These are phyloP conservation scores for Spisula subtruncata DNA, from an alignment of 2,888 invertebrate species.

Conservation along the genomic window DNA sequence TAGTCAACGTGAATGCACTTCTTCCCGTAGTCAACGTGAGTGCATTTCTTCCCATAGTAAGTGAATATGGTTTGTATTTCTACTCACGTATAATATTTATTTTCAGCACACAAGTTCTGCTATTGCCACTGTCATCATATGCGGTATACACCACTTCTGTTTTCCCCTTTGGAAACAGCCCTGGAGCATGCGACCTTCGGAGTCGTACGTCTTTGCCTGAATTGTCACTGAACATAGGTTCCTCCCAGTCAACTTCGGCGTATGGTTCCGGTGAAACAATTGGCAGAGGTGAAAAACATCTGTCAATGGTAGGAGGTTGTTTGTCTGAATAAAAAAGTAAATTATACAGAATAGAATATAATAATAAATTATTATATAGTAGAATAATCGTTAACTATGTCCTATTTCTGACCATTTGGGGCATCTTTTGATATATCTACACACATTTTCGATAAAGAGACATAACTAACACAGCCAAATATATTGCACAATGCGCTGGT, in stretches of 20 bases:
- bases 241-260: conserved; percentile 89
- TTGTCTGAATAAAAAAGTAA: conserved; percentile 89
- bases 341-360: too few relatives aligned
- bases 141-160: conserved; percentile 90
- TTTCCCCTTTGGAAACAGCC: conserved; percentile 89
- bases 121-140: conserved; percentile 90
- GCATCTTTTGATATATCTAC: too few relatives aligned
- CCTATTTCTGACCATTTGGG: too few relatives aligned
- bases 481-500: too few relatives aligned
- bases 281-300: conserved; percentile 90
- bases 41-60: too few relatives aligned
- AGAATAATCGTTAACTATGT: too few relatives aligned
- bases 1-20: background rate
- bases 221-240: conserved; percentile 90
- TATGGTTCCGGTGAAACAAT: conserved; percentile 86
- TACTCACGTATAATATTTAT: conserved; percentile 89
- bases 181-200: conserved; percentile 87
- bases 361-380: too few relatives aligned
- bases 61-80: background rate
- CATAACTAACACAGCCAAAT: too few relatives aligned
- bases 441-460: too few relatives aligned
- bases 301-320: conserved; percentile 89
- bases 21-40: background rate
- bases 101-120: conserved; percentile 90
- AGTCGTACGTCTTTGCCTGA: conserved; percentile 87